A percentile compares a stretch with the other conserved stretches of the same genome.
phyloP scores from a whole-genome alignment of 2,113 vertebrate genomes.

The Protobothrops mucrosquamatus region DNA sequence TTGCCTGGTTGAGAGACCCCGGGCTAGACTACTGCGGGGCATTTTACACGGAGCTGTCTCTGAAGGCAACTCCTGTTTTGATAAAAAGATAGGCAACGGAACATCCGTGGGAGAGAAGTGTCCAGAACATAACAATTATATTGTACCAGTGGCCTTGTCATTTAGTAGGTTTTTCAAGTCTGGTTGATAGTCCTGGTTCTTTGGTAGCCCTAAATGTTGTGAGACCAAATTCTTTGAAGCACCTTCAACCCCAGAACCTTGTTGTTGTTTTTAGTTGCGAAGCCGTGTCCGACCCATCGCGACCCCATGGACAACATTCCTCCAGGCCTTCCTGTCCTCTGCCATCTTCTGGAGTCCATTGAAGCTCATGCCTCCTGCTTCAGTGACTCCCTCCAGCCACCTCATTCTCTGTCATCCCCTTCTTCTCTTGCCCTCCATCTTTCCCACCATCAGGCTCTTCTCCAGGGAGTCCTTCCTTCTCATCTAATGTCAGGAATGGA shows the following conservation, averaged over 20 bases:
- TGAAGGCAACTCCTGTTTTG: not conserved
- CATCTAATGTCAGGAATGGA: not conserved
- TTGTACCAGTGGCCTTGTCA: not conserved
- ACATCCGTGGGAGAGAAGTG: not conserved
- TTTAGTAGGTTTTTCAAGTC: not conserved
- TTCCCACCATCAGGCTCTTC: too few relatives aligned
- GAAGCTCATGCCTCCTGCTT: too few relatives aligned
- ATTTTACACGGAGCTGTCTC: not conserved
- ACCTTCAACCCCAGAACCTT: not conserved
- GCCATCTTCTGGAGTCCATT: too few relatives aligned
- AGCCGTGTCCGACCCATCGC: too few relatives aligned
- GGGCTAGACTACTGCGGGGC: not conserved
- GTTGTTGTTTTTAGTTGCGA: too few relatives aligned
- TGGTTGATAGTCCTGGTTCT: not conserved
- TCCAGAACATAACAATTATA: not conserved
- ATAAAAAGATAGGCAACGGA: not conserved
- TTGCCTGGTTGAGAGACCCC: not conserved
- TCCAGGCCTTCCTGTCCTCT: too few relatives aligned
- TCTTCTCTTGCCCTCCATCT: too few relatives aligned
- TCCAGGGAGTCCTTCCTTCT: too few relatives aligned
- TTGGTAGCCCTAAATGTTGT: not conserved
- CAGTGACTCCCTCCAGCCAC: too few relatives aligned
- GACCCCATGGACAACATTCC: too few relatives aligned
- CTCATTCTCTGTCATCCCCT: too few relatives aligned
- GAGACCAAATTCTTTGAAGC: not conserved